These are phyloP conservation scores for Rhyacophila evoluta DNA, from an alignment of 2,888 invertebrate genomes.

Conservation along the genomic window DNA sequence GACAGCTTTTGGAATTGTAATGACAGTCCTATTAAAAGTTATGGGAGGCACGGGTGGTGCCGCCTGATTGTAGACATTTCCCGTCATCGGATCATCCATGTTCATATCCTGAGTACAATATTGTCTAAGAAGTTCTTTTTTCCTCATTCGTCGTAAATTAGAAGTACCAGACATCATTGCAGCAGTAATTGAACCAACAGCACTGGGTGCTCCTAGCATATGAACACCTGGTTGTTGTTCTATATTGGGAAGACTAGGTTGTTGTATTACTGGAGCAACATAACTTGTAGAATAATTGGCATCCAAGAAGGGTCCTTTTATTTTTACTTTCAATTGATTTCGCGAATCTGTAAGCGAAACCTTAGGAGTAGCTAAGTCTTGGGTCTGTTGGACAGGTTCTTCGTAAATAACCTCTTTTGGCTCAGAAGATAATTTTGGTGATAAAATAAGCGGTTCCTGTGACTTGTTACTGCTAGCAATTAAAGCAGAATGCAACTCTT, in stretches of 20 bases:
- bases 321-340: constrained; percentile 90
- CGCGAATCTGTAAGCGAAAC: constrained; percentile 83
- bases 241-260: constrained; percentile 64
- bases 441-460: constrained; percentile 56
- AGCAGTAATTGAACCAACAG: constrained; percentile 64
- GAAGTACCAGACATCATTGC: constrained; percentile 74
- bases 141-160: constrained; percentile 87
- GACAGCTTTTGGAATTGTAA: constrained; percentile 89
- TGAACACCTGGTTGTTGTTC: constrained; percentile 61
- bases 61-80: constrained; percentile 68
- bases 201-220: constrained; percentile 63
- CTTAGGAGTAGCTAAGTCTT: constrained; percentile 71
- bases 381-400: constrained; percentile 38
- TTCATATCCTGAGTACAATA: constrained; percentile 90
- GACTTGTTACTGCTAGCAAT: constrained; percentile 66
- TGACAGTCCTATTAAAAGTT: constrained; percentile 76
- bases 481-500: constrained; percentile 78
- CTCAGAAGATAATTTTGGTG: constrained; percentile 56
- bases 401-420: constrained; percentile 50
- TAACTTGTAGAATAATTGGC: constrained; percentile 78
- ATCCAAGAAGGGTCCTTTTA: constrained; percentile 88
- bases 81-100: constrained; percentile 79
- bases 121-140: constrained; percentile 87
- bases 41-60: constrained; percentile 69
- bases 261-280: constrained; percentile 70